Conservation (phyloP, 2,888 invertebrate genomes). For the Cinara cedri region DNA sequence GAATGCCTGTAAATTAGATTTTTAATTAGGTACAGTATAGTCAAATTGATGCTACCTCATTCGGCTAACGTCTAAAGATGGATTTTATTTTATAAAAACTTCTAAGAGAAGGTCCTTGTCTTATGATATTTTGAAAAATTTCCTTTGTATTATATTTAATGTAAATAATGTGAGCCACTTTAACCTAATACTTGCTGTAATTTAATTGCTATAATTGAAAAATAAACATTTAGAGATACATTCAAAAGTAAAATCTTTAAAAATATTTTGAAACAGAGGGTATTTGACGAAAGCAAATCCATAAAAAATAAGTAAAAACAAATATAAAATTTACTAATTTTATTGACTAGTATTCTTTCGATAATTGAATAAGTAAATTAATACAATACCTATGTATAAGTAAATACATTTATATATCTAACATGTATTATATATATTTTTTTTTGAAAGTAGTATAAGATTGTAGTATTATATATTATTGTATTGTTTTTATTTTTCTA, state of each 20-base stretch:
- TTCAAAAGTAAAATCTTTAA: conserved; percentile 6
- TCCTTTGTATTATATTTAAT: conserved; percentile 11
- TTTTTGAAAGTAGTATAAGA: too few species aligned
- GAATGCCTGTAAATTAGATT: too few species aligned
- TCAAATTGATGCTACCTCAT: too few species aligned
- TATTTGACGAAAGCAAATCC: neutral
- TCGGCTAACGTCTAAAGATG: neutral
- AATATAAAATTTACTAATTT: neutral
- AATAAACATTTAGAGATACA: neutral
- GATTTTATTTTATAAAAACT: conserved; percentile 10
- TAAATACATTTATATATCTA: neutral
- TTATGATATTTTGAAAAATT: neutral
- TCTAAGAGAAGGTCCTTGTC: conserved; percentile 5
- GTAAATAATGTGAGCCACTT: neutral
- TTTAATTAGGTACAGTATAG: too few species aligned
- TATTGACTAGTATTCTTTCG: neutral
- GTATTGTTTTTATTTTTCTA: too few species aligned
- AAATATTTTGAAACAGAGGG: conserved; percentile 2
- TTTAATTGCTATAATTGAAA: neutral
- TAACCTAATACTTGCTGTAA: neutral
- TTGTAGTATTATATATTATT: too few species aligned
- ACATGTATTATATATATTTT: too few species aligned
- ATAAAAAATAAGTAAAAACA: neutral
- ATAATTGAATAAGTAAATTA: neutral
- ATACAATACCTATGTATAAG: neutral